phyloP scores from a whole-genome alignment of 2,888 invertebrate species.

The Drosophila villosipedis region DNA sequence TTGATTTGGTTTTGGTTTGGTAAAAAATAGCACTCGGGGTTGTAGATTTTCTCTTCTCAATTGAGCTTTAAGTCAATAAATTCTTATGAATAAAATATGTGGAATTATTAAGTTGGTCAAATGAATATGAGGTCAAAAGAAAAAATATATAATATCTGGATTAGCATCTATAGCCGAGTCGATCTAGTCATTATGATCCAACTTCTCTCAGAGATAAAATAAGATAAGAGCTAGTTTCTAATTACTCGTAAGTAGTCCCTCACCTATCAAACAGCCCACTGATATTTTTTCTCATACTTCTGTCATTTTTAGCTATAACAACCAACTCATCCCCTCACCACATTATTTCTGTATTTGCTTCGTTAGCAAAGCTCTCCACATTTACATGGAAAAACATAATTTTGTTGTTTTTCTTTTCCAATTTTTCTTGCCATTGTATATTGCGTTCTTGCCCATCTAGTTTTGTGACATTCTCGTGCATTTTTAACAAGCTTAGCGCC shows the following conservation, averaged over 20 bases:
- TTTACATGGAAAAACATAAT: slow-evolving; percentile 74
- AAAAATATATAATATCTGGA: background rate
- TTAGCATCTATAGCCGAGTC: background rate
- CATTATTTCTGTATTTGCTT: slow-evolving; percentile 59
- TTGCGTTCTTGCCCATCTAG: slow-evolving; percentile 15
- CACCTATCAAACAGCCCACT: background rate
- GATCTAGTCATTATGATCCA: background rate
- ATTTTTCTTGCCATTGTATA: slow-evolving; percentile 22
- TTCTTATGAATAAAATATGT: background rate
- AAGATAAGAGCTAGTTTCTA: background rate
- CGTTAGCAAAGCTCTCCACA: slow-evolving; percentile 58
- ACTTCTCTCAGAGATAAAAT: background rate
- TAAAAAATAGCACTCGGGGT: background rate
- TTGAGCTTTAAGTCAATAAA: background rate
- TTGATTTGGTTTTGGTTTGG: background rate
- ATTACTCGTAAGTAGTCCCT: background rate
- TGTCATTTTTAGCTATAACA: background rate
- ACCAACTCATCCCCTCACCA: background rate
- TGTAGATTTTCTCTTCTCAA: background rate
- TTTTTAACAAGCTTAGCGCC: slow-evolving; percentile 64
- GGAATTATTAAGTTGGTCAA: background rate
- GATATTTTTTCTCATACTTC: background rate
- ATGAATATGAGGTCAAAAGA: background rate
- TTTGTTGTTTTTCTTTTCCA: slow-evolving; percentile 48
- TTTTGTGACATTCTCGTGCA: slow-evolving; percentile 48